Evolutionary conservation across 2,113 vertebrate genomes (phyloP).

Genomic region (Scatophagus argus): DNA sequence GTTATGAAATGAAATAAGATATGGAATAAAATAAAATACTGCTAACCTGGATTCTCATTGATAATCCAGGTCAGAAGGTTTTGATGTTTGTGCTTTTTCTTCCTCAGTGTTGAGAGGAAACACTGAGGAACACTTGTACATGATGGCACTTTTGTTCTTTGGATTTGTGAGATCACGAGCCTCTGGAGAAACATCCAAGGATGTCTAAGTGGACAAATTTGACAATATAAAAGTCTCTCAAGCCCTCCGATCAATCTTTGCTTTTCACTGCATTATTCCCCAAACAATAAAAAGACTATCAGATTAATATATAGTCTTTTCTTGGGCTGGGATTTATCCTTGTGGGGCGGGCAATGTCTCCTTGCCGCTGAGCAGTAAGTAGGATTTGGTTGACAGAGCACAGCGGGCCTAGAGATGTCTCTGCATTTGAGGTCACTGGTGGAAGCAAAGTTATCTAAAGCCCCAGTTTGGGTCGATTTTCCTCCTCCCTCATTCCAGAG

Average conservation of each 20-base stretch:
- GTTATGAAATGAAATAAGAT: no score
- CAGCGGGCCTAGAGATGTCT: conserved; percentile 64
- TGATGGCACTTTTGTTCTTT: conserved; percentile 47
- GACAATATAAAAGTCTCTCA: conserved; percentile 73
- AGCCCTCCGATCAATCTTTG: conserved; percentile 75
- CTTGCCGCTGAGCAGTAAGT: conserved; percentile 76
- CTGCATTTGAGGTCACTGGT: conserved; percentile 79
- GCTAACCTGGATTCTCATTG: no score
- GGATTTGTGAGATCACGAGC: conserved; percentile 50
- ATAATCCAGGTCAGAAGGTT: neutral
- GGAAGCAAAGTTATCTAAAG: conserved; percentile 82
- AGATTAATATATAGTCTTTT: conserved; percentile 83
- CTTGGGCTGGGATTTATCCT: conserved; percentile 76
- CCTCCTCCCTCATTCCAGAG: conserved; percentile 63
- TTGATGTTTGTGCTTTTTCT: neutral
- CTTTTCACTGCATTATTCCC: conserved; percentile 78
- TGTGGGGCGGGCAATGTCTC: conserved; percentile 65
- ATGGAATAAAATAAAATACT: no score
- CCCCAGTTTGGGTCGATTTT: conserved; percentile 75
- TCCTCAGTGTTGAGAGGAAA: conserved; percentile 31
- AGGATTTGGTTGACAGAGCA: conserved; percentile 82
- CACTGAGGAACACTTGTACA: conserved; percentile 31
- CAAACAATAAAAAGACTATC: conserved; percentile 77
- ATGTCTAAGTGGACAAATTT: conserved; percentile 65
- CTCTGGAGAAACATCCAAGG: conserved; percentile 63